Percentiles rank a stretch among this genome's conserved stretches.
These are phyloP conservation scores for Dryobates pubescens DNA, from an alignment of 2,797 vertebrate species.

Conservation along the genomic window DNA sequence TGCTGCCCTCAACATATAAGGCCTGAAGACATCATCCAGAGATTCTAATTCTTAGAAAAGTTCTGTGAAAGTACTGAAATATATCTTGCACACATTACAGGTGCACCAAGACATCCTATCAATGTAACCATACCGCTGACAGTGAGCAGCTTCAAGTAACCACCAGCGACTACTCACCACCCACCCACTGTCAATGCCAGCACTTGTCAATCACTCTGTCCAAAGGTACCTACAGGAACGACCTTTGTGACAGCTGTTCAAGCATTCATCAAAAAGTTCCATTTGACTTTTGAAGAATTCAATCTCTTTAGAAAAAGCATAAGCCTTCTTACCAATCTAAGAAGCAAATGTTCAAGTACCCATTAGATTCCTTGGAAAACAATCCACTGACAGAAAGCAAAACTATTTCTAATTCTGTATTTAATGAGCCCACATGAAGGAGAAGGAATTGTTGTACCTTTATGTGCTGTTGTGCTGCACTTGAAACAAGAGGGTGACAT, in stretches of 20 bases:
- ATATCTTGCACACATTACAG: not conserved
- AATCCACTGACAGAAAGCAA: not conserved
- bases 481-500: conserved; percentile 84
- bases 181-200: not conserved
- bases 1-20: fast-evolving
- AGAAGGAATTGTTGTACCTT: conserved; percentile 77
- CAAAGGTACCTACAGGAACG: not conserved
- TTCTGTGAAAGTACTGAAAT: not conserved
- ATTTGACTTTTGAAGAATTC: not conserved
- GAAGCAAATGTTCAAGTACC: not conserved
- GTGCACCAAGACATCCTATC: not conserved
- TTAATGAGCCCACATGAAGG: not conserved
- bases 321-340: not conserved
- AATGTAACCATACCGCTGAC: not conserved
- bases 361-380: not conserved
- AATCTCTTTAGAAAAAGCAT: not conserved
- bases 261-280: not conserved
- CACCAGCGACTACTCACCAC: fast-evolving
- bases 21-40: not conserved
- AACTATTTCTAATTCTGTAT: not conserved
- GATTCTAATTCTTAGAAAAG: not conserved
- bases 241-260: not conserved
- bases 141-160: not conserved
- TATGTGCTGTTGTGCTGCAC: conserved; percentile 76
- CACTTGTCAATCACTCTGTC: not conserved